Evolutionary conservation across 1,140 invertebrate genomes (phyloP).

Genomic region (Papilio machaon): DNA sequence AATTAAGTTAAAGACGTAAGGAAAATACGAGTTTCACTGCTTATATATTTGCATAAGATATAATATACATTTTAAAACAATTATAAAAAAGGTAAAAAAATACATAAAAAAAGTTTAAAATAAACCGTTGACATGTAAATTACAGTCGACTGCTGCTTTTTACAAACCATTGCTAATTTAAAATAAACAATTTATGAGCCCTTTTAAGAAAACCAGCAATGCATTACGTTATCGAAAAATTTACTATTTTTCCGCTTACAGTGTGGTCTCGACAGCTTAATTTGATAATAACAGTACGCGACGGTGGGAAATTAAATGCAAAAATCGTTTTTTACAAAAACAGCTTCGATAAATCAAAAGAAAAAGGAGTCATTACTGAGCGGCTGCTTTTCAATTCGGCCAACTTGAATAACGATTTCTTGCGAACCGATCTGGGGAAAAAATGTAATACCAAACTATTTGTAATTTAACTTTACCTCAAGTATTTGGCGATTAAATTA

Average conservation of each 20-base stretch:
- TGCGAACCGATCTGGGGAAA: constrained; percentile 24
- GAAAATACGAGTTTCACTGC: background rate
- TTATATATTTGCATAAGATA: background rate
- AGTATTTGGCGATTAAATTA: background rate
- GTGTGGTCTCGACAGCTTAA: constrained; percentile 37
- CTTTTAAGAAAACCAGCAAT: constrained; percentile 28
- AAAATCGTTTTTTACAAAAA: constrained; percentile 11
- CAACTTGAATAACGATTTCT: constrained; percentile 19
- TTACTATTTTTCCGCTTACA: constrained; percentile 18
- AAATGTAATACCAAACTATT: background rate
- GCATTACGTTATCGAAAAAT: constrained; percentile 9
- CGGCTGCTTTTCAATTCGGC: background rate
- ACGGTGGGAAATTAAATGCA: constrained; percentile 28
- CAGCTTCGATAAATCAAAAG: constrained; percentile 27
- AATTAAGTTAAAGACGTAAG: no score
- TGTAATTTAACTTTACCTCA: background rate
- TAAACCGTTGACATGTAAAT: constrained; percentile 21
- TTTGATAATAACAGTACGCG: constrained; percentile 33
- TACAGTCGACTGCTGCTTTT: constrained; percentile 17
- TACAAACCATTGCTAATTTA: constrained; percentile 27
- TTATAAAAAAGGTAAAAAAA: background rate
- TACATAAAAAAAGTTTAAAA: constrained; percentile 22
- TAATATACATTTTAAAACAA: background rate
- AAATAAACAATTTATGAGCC: constrained; percentile 21
- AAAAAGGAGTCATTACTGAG: constrained; percentile 31